Conservation (phyloP, 2,888 invertebrate species). For the Phragmatobia fuliginosa region DNA sequence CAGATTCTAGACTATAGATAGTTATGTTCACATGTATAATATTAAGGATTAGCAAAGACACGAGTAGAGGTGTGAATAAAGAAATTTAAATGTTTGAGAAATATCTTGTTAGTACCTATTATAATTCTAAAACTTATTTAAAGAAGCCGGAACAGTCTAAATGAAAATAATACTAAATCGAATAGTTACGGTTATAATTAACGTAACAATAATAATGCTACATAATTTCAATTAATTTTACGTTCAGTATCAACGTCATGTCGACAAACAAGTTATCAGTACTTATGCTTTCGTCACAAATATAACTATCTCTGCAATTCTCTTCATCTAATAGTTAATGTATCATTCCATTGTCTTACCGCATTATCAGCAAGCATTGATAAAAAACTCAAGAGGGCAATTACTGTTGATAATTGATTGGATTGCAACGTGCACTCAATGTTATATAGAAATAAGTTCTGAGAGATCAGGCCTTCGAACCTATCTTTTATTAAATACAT, state of each 20-base stretch:
- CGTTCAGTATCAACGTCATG: background rate
- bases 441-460: background rate
- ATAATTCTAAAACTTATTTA: background rate
- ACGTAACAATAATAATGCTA: background rate
- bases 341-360: slow-evolving; percentile 56
- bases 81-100: no score
- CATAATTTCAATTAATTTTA: background rate
- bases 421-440: slow-evolving; percentile 43
- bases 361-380: slow-evolving; percentile 55
- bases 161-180: accelerated
- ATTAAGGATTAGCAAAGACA: no score
- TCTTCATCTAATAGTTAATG: slow-evolving; percentile 33
- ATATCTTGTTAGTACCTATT: no score
- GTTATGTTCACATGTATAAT: no score
- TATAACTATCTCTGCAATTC: slow-evolving; percentile 22
- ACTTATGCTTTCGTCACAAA: slow-evolving; percentile 15
- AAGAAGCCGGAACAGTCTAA: background rate
- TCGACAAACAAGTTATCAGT: background rate
- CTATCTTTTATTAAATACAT: slow-evolving; percentile 10
- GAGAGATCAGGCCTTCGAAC: background rate
- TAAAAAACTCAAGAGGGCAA: slow-evolving; percentile 56
- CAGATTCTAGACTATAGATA: no score
- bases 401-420: slow-evolving; percentile 52
- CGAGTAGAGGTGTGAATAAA: no score
- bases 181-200: background rate